Percentiles rank a stretch among this genome's conserved stretches.
These are phyloP conservation scores for Polydrusus pterygomalis DNA, from an alignment of 2,888 invertebrate genomes.

Conservation along the genomic window DNA sequence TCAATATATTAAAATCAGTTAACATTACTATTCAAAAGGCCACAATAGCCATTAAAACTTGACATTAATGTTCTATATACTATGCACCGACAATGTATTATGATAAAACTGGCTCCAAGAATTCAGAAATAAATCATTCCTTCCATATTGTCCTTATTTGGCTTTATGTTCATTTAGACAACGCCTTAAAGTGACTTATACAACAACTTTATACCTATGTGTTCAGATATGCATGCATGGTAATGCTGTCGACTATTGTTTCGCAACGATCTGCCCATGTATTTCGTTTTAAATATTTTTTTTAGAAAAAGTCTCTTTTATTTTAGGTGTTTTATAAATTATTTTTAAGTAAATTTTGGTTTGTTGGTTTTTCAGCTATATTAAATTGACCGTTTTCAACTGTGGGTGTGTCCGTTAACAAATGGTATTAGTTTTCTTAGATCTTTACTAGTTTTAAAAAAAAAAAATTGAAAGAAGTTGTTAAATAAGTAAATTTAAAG, in stretches of 20 bases:
- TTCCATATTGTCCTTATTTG: conserved; percentile 37
- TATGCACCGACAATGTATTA: conserved; percentile 5
- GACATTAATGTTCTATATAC: conserved; percentile 5
- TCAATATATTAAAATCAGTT: conserved; percentile 8
- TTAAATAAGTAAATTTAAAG: too few species aligned
- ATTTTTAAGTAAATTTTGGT: too few species aligned
- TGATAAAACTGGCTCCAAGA: conserved; percentile 28
- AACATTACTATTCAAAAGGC: conserved; percentile 9
- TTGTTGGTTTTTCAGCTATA: too few species aligned
- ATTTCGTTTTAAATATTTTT: neutral
- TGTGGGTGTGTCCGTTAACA: too few species aligned
- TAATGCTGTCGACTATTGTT: neutral
- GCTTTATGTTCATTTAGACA: conserved; percentile 30
- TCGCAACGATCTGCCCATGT: neutral
- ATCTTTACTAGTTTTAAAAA: too few species aligned
- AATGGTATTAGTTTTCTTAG: too few species aligned
- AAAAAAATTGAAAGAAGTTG: too few species aligned
- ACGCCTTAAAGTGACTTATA: conserved; percentile 26
- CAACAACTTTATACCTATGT: neutral
- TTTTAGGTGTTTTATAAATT: too few species aligned
- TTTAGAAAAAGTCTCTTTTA: neutral
- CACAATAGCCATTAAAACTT: neutral
- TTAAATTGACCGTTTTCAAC: too few species aligned
- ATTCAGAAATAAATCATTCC: conserved; percentile 27
- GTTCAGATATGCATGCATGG: conserved; percentile 16